These are phyloP conservation scores for Caenorhabditis imperialis DNA, from an alignment of 2,888 invertebrate species.

Conservation along the genomic window DNA sequence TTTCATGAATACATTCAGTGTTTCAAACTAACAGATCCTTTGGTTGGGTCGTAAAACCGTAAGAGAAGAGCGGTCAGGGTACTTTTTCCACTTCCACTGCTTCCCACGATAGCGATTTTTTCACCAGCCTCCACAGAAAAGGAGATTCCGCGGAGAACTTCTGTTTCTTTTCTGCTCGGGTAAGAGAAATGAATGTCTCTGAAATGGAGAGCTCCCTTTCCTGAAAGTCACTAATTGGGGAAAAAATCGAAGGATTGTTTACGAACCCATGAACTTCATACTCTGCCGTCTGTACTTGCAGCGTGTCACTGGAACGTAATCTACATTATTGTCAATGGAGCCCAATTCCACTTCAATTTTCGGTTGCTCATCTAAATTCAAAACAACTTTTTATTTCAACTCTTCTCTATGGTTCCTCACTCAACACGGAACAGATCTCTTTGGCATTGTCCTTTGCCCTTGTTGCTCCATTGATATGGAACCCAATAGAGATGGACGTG, in stretches of 20 bases:
- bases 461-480: conserved; percentile 75
- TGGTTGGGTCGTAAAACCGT: conserved; percentile 73
- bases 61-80: conserved; percentile 75
- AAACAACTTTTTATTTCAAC: neutral
- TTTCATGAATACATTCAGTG: neutral
- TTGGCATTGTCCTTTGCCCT: conserved; percentile 71
- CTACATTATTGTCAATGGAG: conserved; percentile 53
- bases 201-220: conserved; percentile 82
- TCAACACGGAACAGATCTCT: conserved; percentile 70
- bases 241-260: no score
- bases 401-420: conserved; percentile 9
- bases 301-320: conserved; percentile 52
- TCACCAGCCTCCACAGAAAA: conserved; percentile 73
- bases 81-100: conserved; percentile 76
- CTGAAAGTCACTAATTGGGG: conserved; percentile 27
- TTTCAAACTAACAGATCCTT: conserved; percentile 63
- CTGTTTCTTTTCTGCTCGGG: conserved; percentile 84
- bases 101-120: conserved; percentile 75
- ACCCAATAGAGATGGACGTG: conserved; percentile 75
- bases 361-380: conserved; percentile 58
- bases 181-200: conserved; percentile 87
- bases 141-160: conserved; percentile 71
- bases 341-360: conserved; percentile 59
- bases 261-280: conserved; percentile 64
- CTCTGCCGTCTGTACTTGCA: conserved; percentile 61